Base-by-base conservation (phyloP, 2,113 vertebrate species). In the Anser cygnoides region DNA sequence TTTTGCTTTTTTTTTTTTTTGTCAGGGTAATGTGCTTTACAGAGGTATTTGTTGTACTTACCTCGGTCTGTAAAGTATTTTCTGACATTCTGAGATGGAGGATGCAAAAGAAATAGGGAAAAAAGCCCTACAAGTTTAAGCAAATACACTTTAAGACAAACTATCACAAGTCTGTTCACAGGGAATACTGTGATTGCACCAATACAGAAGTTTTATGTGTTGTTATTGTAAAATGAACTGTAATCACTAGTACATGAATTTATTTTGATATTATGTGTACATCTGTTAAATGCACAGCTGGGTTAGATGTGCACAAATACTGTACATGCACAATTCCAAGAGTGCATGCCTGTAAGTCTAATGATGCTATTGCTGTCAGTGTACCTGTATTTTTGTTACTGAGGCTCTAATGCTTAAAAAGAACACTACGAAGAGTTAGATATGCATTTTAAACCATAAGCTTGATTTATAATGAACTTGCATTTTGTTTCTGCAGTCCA, bases 401-500 rank as follows among this genome's bases (percentile, higher is more conserved):
- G 84, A 46, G 16, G 41, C 95, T 79, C 31, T 89, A 86, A 83
- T 37, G 23, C n/a, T 67, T 96, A 84, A 83, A 93, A 92, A 77
- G 29, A 44, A 70, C 23, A 92, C 9, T 44, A 52, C 46, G 74
- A 87, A 79, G 35, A 84, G 85, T 85, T 83, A 26, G 7, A 35
- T 71, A 12, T 68, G 33, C 22, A 41, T 33, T 84, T 23, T 77
- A 93, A 94, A 33, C 62, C 37, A 54, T 93, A 77, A 95, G 15
- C 9, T 75, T 1, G 0, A 62, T 86, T 96, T 96, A 82, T 75
- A 80, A 18, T 95, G 80, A 91, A 97, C 89, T 87, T 62, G 5
- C 77, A 54, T 90, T 65, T 95, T 94, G 74, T 90, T 68, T 82
- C 79, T 95, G 57, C 18, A 86, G 26, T 70, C 46, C 70, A 93